phyloP scores from a whole-genome alignment of 2,797 vertebrate genomes.

The Mormyrops attenuatus region DNA sequence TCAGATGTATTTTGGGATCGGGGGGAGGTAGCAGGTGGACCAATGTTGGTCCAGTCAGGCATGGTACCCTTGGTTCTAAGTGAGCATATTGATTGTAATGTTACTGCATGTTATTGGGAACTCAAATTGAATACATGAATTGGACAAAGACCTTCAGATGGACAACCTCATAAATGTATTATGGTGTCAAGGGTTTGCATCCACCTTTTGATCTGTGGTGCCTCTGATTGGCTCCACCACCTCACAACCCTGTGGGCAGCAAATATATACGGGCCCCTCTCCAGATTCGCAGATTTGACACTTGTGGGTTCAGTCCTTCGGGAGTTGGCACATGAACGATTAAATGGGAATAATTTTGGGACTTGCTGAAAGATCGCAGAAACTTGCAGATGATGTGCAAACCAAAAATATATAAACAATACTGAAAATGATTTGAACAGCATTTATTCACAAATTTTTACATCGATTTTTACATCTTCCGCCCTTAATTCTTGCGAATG shows the following conservation, averaged over 20 bases:
- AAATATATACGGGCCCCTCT: neutral
- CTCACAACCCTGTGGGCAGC: neutral
- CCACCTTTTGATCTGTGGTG: neutral
- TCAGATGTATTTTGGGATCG: slow-evolving; percentile 71
- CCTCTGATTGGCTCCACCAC: neutral
- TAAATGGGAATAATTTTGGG: neutral
- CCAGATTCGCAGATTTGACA: neutral
- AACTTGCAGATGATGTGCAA: neutral
- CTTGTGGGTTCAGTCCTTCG: neutral
- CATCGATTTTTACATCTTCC: neutral
- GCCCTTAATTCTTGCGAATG: neutral
- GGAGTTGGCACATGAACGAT: neutral
- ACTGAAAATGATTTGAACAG: neutral
- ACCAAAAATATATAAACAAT: neutral
- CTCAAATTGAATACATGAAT: neutral
- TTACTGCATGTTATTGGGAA: neutral
- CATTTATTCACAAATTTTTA: neutral
- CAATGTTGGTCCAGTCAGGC: neutral
- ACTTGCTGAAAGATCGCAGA: neutral
- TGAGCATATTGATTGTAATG: neutral
- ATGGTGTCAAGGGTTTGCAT: neutral
- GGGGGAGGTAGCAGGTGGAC: slow-evolving; percentile 51
- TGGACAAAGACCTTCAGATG: neutral
- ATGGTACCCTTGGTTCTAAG: neutral
- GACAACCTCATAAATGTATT: neutral